Evolutionary conservation across 2,888 invertebrate species (phyloP).

Genomic region (Agonopterix alstromeriana): DNA sequence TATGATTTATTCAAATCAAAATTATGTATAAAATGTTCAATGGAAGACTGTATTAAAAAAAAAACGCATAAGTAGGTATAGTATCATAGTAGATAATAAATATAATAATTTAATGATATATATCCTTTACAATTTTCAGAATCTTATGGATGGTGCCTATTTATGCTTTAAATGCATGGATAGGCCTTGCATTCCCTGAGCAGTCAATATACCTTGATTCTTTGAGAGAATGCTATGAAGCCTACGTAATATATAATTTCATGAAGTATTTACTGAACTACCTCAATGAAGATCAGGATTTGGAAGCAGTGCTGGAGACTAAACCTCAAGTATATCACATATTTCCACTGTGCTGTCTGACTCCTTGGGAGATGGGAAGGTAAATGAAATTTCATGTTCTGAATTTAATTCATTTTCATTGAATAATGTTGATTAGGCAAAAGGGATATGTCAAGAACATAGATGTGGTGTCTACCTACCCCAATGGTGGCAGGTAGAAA

Average conservation of each 20-base stretch:
- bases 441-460: too few species aligned
- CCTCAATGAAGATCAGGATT: conserved; percentile 89
- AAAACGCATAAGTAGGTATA: too few species aligned
- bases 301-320: conserved; percentile 87
- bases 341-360: conserved; percentile 93
- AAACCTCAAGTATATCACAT: conserved; percentile 93
- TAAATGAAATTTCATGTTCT: conserved; percentile 25
- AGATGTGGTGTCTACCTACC: too few species aligned
- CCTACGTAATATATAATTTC: conserved; percentile 98
- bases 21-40: too few species aligned
- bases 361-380: conserved; percentile 96
- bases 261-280: conserved; percentile 96
- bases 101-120: neutral
- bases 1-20: too few species aligned
- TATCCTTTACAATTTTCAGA: conserved; percentile 64
- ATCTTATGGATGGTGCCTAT: conserved; percentile 99
- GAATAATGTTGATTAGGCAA: too few species aligned
- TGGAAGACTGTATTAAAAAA: too few species aligned
- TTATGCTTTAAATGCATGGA: conserved; percentile 96
- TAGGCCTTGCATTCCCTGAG: conserved; percentile 90
- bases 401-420: too few species aligned
- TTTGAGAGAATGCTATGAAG: conserved; percentile 96
- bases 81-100: too few species aligned
- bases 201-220: conserved; percentile 96
- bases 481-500: too few species aligned